Evolutionary conservation across 2,888 invertebrate species (phyloP).

Genomic region (Erebia aethiops): DNA sequence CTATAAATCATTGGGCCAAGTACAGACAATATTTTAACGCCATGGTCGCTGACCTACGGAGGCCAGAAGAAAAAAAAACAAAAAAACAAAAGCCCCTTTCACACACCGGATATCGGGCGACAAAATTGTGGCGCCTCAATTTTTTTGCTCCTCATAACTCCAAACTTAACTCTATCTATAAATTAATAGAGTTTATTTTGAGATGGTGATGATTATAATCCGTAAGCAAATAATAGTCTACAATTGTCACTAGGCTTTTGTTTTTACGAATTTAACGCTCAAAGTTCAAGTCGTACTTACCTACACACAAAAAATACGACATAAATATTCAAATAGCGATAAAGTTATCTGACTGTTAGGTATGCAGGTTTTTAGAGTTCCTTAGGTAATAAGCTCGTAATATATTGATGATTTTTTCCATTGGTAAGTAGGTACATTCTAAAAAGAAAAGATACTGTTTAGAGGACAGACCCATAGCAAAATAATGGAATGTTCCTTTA

Average conservation of each 20-base stretch:
- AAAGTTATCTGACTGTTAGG: slow-evolving; percentile 8
- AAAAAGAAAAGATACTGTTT: no score
- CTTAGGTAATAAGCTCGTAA: not conserved
- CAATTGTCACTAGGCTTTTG: slow-evolving; percentile 43
- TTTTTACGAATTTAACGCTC: slow-evolving; percentile 43
- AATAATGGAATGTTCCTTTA: no score
- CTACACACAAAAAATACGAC: slow-evolving; percentile 26
- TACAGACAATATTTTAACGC: slow-evolving; percentile 56
- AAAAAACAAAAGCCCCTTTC: slow-evolving; percentile 46
- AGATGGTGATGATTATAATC: slow-evolving; percentile 18
- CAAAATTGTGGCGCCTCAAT: slow-evolving; percentile 71
- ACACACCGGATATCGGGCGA: slow-evolving; percentile 76
- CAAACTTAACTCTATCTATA: slow-evolving; percentile 32
- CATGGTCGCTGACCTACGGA: slow-evolving; percentile 64
- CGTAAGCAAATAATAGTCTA: slow-evolving; percentile 24
- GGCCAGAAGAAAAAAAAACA: slow-evolving; percentile 49
- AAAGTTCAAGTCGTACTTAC: slow-evolving; percentile 41
- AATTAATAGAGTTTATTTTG: slow-evolving; percentile 35
- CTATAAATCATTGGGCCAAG: slow-evolving; percentile 70
- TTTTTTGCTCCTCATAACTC: slow-evolving; percentile 50
- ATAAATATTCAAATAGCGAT: slow-evolving; percentile 23
- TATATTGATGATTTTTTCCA: no score
- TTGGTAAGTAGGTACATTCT: no score
- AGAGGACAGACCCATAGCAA: no score
- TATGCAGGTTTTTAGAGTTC: slow-evolving; percentile 8